These are phyloP conservation scores for Thera obeliscata DNA, from an alignment of 2,888 invertebrate genomes.

Conservation along the genomic window DNA sequence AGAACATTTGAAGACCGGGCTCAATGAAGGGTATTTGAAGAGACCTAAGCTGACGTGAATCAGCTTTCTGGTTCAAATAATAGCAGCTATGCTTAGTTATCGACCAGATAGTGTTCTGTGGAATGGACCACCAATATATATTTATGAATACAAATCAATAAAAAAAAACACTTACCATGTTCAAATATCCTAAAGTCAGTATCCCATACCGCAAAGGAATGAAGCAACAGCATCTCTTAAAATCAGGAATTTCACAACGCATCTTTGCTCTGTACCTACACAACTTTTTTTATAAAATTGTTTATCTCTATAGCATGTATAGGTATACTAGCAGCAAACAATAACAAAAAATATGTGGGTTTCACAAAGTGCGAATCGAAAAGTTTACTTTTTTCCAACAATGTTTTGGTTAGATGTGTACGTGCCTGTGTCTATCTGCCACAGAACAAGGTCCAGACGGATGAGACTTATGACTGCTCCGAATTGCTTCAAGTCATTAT, in stretches of 20 bases:
- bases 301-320: too few species aligned
- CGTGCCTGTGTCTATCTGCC: background rate
- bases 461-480: background rate
- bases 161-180: conserved; percentile 44
- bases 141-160: background rate
- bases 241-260: conserved; percentile 59
- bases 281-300: background rate
- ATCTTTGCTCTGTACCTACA: conserved; percentile 31
- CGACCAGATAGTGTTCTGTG: too few species aligned
- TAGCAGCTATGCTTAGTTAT: too few species aligned
- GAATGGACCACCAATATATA: too few species aligned
- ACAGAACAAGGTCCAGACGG: background rate
- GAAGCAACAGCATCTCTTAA: conserved; percentile 56
- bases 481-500: conserved; percentile 3
- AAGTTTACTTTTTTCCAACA: background rate
- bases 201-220: conserved; percentile 61
- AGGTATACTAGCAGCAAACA: too few species aligned
- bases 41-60: too few species aligned
- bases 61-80: too few species aligned
- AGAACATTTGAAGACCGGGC: background rate
- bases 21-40: too few species aligned
- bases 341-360: background rate
- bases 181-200: conserved; percentile 53
- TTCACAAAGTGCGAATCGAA: background rate
- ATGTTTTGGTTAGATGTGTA: background rate